A percentile compares a stretch with the other conserved stretches of the same genome.
Conservation (phyloP, 2,888 invertebrate genomes). For the Agrochola lota region DNA sequence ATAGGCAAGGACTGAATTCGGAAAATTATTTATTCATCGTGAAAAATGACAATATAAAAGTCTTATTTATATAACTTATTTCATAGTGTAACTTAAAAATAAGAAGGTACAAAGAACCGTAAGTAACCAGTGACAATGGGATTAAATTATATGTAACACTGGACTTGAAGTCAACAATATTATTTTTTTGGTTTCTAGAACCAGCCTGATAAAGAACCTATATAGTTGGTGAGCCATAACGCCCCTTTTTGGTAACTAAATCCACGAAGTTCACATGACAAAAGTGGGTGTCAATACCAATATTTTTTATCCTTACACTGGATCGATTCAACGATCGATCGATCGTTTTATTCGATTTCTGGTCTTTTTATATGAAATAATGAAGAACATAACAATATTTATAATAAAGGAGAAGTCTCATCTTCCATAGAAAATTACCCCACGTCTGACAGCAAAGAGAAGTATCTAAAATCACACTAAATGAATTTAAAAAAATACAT, state of each 20-base stretch:
- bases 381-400: not conserved
- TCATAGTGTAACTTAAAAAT: conserved; percentile 1
- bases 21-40: conserved; percentile 31
- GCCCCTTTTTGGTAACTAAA: not conserved
- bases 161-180: not conserved
- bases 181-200: not conserved
- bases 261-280: not conserved
- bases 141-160: not conserved
- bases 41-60: conserved; percentile 43
- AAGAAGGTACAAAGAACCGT: not conserved
- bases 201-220: not conserved
- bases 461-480: no score
- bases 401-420: not conserved
- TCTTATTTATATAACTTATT: conserved; percentile 14
- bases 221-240: not conserved
- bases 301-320: not conserved
- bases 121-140: not conserved
- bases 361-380: not conserved
- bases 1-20: not conserved
- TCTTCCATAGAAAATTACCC: no score
- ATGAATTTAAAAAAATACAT: no score
- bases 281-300: not conserved
- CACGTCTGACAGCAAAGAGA: no score
- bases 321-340: not conserved
- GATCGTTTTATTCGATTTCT: no score